Percentiles rank a stretch among this genome's conserved stretches.
Conservation (phyloP, 2,888 invertebrate genomes). For the Linnaemya vulpina region DNA sequence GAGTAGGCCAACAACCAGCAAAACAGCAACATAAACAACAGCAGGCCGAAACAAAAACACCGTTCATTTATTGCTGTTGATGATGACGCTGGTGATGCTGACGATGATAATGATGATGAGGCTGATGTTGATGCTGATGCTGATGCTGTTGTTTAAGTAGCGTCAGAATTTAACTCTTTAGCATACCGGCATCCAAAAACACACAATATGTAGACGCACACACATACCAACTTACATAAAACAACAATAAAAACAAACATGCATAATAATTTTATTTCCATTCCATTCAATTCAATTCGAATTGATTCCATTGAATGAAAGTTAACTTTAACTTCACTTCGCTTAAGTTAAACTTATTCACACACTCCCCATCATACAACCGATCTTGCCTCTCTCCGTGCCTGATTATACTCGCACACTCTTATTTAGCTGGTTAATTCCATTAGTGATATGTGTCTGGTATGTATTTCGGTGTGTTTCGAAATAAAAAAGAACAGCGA, state of each 20-base stretch:
- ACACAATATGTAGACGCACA: too few relatives aligned
- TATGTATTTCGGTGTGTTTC: neutral
- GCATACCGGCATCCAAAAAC: constrained; percentile 59
- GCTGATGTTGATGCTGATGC: constrained; percentile 35
- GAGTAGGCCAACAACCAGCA: constrained; percentile 20
- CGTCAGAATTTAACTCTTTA: constrained; percentile 71
- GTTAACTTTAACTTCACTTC: constrained; percentile 51
- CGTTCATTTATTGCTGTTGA: constrained; percentile 51
- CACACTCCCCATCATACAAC: constrained; percentile 36
- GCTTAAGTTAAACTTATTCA: constrained; percentile 45
- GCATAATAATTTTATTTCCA: constrained; percentile 60
- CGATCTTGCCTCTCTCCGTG: neutral
- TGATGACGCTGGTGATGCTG: constrained; percentile 20
- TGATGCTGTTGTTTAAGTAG: constrained; percentile 60
- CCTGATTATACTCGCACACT: constrained; percentile 31
- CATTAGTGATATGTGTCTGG: constrained; percentile 33
- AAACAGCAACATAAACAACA: too few relatives aligned
- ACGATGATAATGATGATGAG: constrained; percentile 21
- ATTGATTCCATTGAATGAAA: constrained; percentile 59
- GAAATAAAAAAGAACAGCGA: constrained; percentile 10
- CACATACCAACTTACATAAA: constrained; percentile 6
- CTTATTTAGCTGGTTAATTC: constrained; percentile 54
- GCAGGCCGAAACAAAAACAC: neutral
- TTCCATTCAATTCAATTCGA: constrained; percentile 42
- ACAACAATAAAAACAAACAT: constrained; percentile 24